These are phyloP conservation scores for Formica exsecta DNA, from an alignment of 1,140 invertebrate species.

Conservation along the genomic window DNA sequence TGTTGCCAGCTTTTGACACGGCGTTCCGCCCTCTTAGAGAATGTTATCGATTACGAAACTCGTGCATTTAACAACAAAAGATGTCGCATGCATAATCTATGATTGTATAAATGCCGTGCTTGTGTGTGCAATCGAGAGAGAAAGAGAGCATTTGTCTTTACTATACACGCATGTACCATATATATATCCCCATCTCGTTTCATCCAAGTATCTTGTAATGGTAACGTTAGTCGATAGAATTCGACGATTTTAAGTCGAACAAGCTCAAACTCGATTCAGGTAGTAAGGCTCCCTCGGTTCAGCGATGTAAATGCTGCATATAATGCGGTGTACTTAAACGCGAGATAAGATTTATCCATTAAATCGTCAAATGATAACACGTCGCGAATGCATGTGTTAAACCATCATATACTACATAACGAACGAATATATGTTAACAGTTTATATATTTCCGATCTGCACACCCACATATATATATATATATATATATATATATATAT, in stretches of 20 bases:
- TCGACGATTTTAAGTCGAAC: conserved; percentile 30
- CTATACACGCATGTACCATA: conserved; percentile 21
- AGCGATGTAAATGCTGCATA: conserved; percentile 22
- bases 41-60: conserved; percentile 39
- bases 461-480: neutral
- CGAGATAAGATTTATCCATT: conserved; percentile 46
- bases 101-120: conserved; percentile 73
- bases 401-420: conserved; percentile 3
- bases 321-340: conserved; percentile 45
- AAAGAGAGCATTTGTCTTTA: conserved; percentile 52
- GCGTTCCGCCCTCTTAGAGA: neutral
- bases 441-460: conserved; percentile 51
- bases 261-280: conserved; percentile 56
- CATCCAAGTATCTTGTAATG: conserved; percentile 28
- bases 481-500: neutral
- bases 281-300: conserved; percentile 21
- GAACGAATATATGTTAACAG: conserved; percentile 58
- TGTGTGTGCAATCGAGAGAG: conserved; percentile 67
- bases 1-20: conserved; percentile 1
- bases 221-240: conserved; percentile 52
- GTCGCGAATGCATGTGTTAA: neutral
- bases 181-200: neutral
- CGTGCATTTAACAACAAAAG: conserved; percentile 54
- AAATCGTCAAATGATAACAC: neutral
- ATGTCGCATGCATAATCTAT: conserved; percentile 70